Base-by-base conservation (phyloP, 2,113 vertebrate species). In the Amphiprion ocellaris region DNA sequence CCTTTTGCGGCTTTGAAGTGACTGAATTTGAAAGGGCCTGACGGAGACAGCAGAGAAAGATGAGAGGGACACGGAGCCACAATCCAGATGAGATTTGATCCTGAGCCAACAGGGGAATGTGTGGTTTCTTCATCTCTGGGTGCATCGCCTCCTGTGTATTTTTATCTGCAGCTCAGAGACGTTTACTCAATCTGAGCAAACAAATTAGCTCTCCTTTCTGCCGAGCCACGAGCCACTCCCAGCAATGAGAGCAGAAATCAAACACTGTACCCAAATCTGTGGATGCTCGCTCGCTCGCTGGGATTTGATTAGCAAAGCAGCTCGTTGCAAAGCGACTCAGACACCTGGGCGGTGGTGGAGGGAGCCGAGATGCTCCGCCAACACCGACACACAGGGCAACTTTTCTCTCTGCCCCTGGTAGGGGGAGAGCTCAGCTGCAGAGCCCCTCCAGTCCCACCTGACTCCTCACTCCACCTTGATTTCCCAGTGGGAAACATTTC, bases 241-340 rank as follows among this genome's bases (percentile, higher is more conserved):
- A 41, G 49, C 76, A 87, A 90, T 84, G 82, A 82, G 74, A 23
- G 55, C 52, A 77, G 67, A 65, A 88, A 82, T 80, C 78, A 82
- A 63, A 77, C 69, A 24, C 84, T 26, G 41, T 65, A 87, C 80
- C 77, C 89, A 90, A 88, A 91, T 89, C 79, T 65, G 74, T 70
- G 65, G 44, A 62, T 28, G 74, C 56, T 14, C 33, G n/a, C 52
- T 16, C 21, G 21, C 17, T 79, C 70, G 16, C 49, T 30, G 28
- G 60, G 0, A 91, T 90, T 92, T 93, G 91, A 83, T 91, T 93
- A 89, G 89, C 89, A 92, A 92, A 93, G 81, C 61, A 77, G 49
- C 76, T 86, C 23, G 3, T 55, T 81, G 74, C 77, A 85, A 84
- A 89, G 58, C 69, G 26, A 50, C 28, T 63, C 8, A 23, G 67